Evolutionary conservation across 2,888 invertebrate genomes (phyloP), one percentile per base, ranked within the genome.

Genomic region (Tetanocera ferruginea): DNA sequence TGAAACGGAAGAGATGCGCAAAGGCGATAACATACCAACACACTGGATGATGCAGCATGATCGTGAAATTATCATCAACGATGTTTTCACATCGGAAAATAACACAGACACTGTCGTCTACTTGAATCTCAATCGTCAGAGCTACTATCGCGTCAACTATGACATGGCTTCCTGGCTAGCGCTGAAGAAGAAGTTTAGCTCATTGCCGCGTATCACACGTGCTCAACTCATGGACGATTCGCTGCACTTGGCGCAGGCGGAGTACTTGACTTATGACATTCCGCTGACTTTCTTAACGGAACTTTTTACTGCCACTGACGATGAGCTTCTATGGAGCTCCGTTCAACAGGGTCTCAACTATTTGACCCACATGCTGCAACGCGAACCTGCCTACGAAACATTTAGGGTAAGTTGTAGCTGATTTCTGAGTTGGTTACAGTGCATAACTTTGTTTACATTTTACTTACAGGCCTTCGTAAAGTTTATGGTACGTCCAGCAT

Each of bases 211-310:
- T 0, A 89, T 92, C 1, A 93, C 93, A 77, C 90, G 94, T 80
- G 94, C 94, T 0, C 94, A 95, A 85, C 87, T 96, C 17, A 89
- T 96, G 51, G 93, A 93, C 82, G 95, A 96, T 88, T 91, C 93
- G 0, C 90, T 93, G 84, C 91, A 92, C 80, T 87, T 93, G 78
- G 92, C 93, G 0, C 89, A 91, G 77, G 91, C 91, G 0, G 92
- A 92, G 79, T 88, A 92, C 76, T 85, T 93, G 60, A 89, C 91
- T 76, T 93, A 93, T 81, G 91, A 91, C 71, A 91, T 92, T 75
- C 92, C 93, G 1, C 88, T 93, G 74, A 91, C 90, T 51, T 88
- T 93, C 84, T 86, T 92, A 0, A 85, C 91, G 77, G 89, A 90
- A 76, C 88, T 94, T 81, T 90, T 89, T 37, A 88, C 83, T 2